Evolutionary conservation across 92 coral and sea anemone genomes (phyloP), one percentile per base, ranked within the genome.

Genomic region (Umimayanthus chanpuru): DNA sequence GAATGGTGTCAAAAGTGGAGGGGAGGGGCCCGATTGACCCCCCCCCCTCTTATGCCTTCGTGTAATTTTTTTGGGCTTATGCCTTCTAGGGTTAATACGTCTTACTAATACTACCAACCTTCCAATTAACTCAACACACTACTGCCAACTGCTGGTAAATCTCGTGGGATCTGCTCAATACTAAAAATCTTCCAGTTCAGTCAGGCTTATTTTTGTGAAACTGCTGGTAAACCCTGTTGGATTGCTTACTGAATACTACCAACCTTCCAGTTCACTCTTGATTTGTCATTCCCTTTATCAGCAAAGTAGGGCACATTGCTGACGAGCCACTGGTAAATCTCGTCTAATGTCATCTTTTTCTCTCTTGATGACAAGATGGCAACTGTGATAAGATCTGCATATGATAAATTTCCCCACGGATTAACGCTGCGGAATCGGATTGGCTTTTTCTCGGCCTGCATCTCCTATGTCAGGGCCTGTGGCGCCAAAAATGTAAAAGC

Each of bases 231-330:
- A 5, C 0, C 30, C 23, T 32, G 36, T 32, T 32, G 36, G 36
- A 32, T 30, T 25, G 25, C 15, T 43, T 0, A 18, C 21, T 9
- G 7, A 65, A 23, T 4, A 14, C 0, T 39, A 23, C 64, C 25
- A 5, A 82, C 86, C 86, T 82, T 82, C 86, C 86, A 82, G 18
- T 50, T 73, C 26, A 68, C 86, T 4, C 76, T 55, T 18, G 77
- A 73, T n/a, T 36, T 73, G 43, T 73, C 77, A 2, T 36, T 47
- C 9, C 77, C 47, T 18, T 73, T 73, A 39, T 73, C 47, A 32
- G n/a, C 43, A 26, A 73, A 73, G 77, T 73, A 73, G 12, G 77
- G 28, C 43, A 73, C 43, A 73, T 73, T 73, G 8, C 43, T 32
- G 20, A 73, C 47, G 23, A 73, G 47, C 77, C 77, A 73, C 47